Evolutionary conservation across 2,888 invertebrate species (phyloP).

Genomic region (Melipona bicolor): DNA sequence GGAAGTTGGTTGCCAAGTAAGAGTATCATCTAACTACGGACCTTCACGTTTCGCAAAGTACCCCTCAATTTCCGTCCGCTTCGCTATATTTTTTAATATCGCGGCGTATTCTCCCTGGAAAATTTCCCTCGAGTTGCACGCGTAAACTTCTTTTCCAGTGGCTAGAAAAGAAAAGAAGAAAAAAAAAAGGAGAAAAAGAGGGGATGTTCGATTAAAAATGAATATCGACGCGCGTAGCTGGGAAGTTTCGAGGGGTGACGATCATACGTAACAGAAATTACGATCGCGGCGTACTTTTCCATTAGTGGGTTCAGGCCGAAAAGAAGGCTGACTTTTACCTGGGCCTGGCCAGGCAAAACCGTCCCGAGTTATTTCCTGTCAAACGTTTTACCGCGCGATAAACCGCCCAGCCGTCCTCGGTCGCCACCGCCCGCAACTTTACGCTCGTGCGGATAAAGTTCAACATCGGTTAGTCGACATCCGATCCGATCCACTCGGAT

Average conservation of each 20-base stretch:
- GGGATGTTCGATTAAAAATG: neutral
- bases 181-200: neutral
- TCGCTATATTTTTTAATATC: too few relatives aligned
- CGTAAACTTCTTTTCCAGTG: too few relatives aligned
- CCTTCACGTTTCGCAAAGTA: too few relatives aligned
- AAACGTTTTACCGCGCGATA: constrained; percentile 27
- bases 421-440: constrained; percentile 35
- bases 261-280: constrained; percentile 14
- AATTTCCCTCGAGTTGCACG: too few relatives aligned
- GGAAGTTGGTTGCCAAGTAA: too few relatives aligned
- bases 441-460: constrained; percentile 44
- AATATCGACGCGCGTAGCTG: neutral
- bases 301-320: constrained; percentile 9
- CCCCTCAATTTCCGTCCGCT: too few relatives aligned
- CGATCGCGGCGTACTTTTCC: constrained; percentile 31
- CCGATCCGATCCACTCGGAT: constrained; percentile 55
- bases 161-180: too few relatives aligned
- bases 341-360: constrained; percentile 25
- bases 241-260: neutral
- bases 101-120: too few relatives aligned
- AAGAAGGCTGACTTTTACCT: neutral
- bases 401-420: constrained; percentile 48
- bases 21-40: too few relatives aligned
- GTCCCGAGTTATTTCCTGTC: constrained; percentile 50
- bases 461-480: constrained; percentile 38